A percentile compares a stretch with the other conserved stretches of the same genome.
Evolutionary conservation across 2,888 invertebrate species (phyloP).

Genomic region (Loripinus fragilis): DNA sequence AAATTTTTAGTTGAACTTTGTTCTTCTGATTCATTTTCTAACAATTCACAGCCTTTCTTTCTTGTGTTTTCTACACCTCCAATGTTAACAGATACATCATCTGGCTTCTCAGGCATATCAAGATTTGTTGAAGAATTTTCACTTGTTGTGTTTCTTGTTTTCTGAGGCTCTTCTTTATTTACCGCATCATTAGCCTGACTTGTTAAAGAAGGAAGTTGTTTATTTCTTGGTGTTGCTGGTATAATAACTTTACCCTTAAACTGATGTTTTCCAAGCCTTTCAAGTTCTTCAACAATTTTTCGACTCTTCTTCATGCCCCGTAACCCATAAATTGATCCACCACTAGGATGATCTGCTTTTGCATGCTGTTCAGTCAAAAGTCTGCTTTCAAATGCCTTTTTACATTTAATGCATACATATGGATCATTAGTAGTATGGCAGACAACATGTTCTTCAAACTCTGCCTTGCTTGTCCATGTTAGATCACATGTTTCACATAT

Average conservation of each 20-base stretch:
- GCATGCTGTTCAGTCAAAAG: conserved; percentile 62
- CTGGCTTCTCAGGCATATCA: background rate
- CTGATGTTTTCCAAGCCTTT: conserved; percentile 27
- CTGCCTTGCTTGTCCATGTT: conserved; percentile 37
- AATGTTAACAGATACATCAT: background rate
- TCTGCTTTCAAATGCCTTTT: conserved; percentile 54
- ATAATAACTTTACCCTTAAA: conserved; percentile 49
- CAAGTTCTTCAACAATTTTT: conserved; percentile 53
- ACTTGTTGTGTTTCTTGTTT: background rate
- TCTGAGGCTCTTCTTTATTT: background rate
- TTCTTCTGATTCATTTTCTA: background rate
- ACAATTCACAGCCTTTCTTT: background rate
- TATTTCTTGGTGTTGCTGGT: conserved; percentile 27
- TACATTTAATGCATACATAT: conserved; percentile 65
- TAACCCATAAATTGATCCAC: conserved; percentile 60
- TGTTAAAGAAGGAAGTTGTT: background rate
- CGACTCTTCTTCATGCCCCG: conserved; percentile 62
- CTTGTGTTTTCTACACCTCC: background rate
- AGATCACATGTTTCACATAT: conserved; percentile 41
- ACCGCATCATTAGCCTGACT: background rate
- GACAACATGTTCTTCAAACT: conserved; percentile 68
- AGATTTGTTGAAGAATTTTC: background rate
- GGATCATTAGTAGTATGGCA: conserved; percentile 60
- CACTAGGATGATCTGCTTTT: conserved; percentile 53
- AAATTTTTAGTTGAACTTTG: background rate